A percentile compares a stretch with the other conserved stretches of the same genome.
Conservation (phyloP, 2,888 invertebrate genomes). For the Hoplodrina ambigua region DNA sequence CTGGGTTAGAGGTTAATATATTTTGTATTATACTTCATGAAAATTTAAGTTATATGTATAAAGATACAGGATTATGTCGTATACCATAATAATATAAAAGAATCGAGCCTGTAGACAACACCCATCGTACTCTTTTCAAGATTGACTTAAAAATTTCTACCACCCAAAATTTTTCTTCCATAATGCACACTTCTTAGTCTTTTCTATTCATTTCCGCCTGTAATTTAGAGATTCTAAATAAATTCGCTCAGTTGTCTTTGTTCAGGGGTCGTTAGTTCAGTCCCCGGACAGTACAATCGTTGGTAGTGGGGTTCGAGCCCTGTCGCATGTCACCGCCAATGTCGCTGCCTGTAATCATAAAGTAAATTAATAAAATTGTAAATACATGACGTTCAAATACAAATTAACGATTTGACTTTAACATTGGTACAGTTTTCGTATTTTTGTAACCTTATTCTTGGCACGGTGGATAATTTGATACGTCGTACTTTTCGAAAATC, state of each 20-base stretch:
- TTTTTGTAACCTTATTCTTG: too few species aligned
- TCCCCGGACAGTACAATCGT: conserved; percentile 78
- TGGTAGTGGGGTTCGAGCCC: conserved; percentile 72
- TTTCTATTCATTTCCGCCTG: conserved; percentile 12
- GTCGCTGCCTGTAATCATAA: conserved; percentile 30
- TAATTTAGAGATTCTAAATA: conserved; percentile 28
- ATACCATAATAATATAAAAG: conserved; percentile 17
- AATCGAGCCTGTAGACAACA: conserved; percentile 12
- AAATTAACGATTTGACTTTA: too few species aligned
- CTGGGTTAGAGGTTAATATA: too few species aligned
- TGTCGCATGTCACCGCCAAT: conserved; percentile 58
- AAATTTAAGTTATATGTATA: too few species aligned
- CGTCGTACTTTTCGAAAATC: too few species aligned
- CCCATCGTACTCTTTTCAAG: not conserved
- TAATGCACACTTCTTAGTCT: conserved; percentile 38
- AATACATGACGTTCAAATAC: too few species aligned
- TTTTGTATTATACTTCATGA: too few species aligned
- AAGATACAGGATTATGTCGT: conserved; percentile 21
- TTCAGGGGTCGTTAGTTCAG: conserved; percentile 43
- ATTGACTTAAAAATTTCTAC: not conserved
- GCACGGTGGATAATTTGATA: too few species aligned
- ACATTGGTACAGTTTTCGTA: too few species aligned
- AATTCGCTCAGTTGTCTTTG: not conserved
- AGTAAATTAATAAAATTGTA: too few species aligned
- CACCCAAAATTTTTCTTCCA: not conserved